Evolutionary conservation across 2,113 vertebrate species (phyloP).

Genomic region (Nannospalax galili): DNA sequence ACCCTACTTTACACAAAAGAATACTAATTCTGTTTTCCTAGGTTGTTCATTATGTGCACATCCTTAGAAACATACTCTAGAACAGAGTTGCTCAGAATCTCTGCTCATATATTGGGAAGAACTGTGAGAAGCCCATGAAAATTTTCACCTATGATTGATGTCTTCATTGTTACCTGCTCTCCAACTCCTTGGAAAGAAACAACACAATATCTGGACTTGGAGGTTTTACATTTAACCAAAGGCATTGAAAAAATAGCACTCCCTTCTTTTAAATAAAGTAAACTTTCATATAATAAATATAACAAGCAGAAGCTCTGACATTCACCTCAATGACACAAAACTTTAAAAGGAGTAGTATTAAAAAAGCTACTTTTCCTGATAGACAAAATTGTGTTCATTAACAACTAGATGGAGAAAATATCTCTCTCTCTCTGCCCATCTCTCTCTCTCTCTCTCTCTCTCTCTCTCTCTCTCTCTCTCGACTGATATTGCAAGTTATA

Average conservation of each 20-base stretch:
- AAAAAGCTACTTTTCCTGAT: background rate
- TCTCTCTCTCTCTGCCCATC: too few species aligned
- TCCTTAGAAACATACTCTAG: background rate
- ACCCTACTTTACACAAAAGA: background rate
- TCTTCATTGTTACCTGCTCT: slow-evolving; percentile 9
- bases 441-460: too few species aligned
- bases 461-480: too few species aligned
- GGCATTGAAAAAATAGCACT: background rate
- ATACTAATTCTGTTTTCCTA: background rate
- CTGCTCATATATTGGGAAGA: background rate
- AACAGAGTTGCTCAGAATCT: background rate
- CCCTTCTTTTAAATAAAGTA: background rate
- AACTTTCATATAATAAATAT: background rate
- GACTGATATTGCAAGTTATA: background rate
- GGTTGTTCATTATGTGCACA: background rate
- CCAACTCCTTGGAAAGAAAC: background rate
- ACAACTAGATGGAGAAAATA: background rate
- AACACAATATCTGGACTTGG: background rate
- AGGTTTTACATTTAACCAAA: background rate
- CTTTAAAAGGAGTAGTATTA: background rate
- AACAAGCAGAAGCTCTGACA: background rate
- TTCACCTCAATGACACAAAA: background rate
- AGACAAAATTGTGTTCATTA: background rate
- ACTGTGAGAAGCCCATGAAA: background rate
- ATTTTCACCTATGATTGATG: background rate